phyloP scores from a whole-genome alignment of 2,797 vertebrate genomes.

The Sebastolobus alascanus region DNA sequence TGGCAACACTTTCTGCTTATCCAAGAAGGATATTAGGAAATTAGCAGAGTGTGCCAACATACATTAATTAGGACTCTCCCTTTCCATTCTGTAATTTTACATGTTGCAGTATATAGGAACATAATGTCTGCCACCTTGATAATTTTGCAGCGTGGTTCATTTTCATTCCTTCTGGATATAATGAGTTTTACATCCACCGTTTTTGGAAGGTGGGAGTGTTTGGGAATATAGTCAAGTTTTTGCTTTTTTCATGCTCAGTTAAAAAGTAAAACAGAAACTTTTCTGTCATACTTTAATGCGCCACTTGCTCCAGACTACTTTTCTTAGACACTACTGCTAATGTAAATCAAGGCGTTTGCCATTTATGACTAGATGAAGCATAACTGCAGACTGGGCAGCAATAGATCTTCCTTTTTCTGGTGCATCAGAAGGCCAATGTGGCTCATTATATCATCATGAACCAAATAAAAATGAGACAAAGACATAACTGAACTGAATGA shows the following conservation, averaged over 20 bases:
- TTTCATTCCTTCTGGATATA: constrained; percentile 79
- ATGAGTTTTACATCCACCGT: constrained; percentile 81
- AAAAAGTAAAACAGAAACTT: constrained; percentile 75
- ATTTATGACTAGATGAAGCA: constrained; percentile 50
- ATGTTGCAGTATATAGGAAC: constrained; percentile 70
- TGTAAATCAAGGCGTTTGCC: constrained; percentile 53
- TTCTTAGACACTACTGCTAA: constrained; percentile 49
- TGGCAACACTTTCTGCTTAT: constrained; percentile 39
- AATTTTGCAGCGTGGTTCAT: constrained; percentile 74
- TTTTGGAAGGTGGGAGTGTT: constrained; percentile 77
- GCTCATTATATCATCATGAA: constrained; percentile 18
- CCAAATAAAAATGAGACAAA: constrained; percentile 24
- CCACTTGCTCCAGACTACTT: constrained; percentile 65
- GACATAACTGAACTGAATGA: constrained; percentile 16
- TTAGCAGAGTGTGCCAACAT: constrained; percentile 55
- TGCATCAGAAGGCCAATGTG: constrained; percentile 28
- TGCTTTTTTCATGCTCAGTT: constrained; percentile 64
- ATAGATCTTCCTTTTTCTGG: constrained; percentile 21
- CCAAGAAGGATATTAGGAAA: constrained; percentile 51
- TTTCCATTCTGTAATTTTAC: constrained; percentile 78
- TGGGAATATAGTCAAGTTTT: constrained; percentile 68
- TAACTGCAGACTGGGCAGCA: constrained; percentile 41
- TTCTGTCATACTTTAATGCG: constrained; percentile 63
- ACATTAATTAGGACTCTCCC: constrained; percentile 66
- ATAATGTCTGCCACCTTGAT: constrained; percentile 81